Conservation (phyloP, 2,888 invertebrate species). For the Saturnia japonica region DNA sequence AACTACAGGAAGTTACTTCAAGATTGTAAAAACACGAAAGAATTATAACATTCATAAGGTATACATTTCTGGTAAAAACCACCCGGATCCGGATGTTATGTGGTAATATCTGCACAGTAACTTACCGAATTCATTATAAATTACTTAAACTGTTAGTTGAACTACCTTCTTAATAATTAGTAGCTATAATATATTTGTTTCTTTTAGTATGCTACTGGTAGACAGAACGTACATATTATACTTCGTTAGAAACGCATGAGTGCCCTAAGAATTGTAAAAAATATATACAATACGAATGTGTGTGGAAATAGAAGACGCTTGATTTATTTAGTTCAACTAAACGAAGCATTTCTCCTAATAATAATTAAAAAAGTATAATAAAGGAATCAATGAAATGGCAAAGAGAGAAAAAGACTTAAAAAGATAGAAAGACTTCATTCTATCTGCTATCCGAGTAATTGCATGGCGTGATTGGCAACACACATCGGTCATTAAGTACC, state of each 20-base stretch:
- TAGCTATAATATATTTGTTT: neutral
- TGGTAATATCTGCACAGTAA: neutral
- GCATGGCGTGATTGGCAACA: neutral
- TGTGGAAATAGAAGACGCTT: neutral
- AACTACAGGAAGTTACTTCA: slow-evolving; percentile 7
- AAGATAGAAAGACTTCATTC: neutral
- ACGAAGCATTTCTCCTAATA: neutral
- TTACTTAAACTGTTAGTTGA: neutral
- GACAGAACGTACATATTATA: neutral
- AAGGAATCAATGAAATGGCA: too few species aligned
- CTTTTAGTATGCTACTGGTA: neutral
- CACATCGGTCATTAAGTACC: neutral
- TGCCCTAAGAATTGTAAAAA: neutral
- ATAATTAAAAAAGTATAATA: neutral
- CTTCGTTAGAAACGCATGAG: neutral
- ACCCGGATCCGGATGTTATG: slow-evolving; percentile 8
- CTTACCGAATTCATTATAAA: slow-evolving; percentile 5
- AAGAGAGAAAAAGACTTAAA: too few species aligned
- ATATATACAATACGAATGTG: neutral
- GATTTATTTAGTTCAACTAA: neutral
- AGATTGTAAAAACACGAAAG: slow-evolving; percentile 10
- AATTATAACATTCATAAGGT: neutral
- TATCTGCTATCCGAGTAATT: neutral
- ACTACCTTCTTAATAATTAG: neutral
- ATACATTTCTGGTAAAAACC: neutral